Conservation (phyloP, 2,888 invertebrate genomes). For the Alcis repandata region DNA sequence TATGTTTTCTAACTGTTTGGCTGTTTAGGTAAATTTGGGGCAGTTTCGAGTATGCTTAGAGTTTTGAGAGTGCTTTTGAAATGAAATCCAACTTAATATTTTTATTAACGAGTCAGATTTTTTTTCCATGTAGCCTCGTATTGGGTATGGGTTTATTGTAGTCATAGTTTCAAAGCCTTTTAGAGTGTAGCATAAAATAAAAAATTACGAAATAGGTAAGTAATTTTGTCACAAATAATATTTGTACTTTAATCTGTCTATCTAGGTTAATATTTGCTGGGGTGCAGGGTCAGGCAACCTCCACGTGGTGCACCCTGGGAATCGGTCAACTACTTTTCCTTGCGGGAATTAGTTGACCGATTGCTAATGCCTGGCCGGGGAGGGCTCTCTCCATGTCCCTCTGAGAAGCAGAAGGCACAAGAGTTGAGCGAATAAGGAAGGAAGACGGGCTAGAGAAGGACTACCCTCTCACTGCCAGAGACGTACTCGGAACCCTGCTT, state of each 20-base stretch:
- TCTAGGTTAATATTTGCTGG: too few species aligned
- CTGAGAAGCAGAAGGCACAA: slow-evolving; percentile 1
- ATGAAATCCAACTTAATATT: not conserved
- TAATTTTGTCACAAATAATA: too few species aligned
- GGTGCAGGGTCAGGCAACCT: slow-evolving; percentile 8
- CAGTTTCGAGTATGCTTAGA: slow-evolving; percentile 27
- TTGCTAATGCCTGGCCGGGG: slow-evolving; percentile 4
- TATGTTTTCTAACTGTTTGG: slow-evolving; percentile 23
- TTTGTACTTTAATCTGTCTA: too few species aligned
- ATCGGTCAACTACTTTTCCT: not conserved
- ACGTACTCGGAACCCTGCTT: not conserved
- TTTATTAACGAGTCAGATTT: not conserved
- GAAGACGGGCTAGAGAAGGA: not conserved
- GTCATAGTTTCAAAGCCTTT: too few species aligned
- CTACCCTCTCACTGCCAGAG: not conserved
- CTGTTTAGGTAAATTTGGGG: slow-evolving; percentile 24
- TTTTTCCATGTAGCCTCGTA: not conserved
- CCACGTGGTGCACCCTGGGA: slow-evolving; percentile 10
- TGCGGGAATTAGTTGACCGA: not conserved
- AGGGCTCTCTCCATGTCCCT: slow-evolving; percentile 3
- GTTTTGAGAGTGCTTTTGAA: slow-evolving; percentile 18
- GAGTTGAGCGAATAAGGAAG: not conserved
- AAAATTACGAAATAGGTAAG: too few species aligned
- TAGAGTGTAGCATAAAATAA: too few species aligned
- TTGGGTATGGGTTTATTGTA: too few species aligned